phyloP scores from a whole-genome alignment of 2,888 invertebrate genomes.

The Synergus itoensis region DNA sequence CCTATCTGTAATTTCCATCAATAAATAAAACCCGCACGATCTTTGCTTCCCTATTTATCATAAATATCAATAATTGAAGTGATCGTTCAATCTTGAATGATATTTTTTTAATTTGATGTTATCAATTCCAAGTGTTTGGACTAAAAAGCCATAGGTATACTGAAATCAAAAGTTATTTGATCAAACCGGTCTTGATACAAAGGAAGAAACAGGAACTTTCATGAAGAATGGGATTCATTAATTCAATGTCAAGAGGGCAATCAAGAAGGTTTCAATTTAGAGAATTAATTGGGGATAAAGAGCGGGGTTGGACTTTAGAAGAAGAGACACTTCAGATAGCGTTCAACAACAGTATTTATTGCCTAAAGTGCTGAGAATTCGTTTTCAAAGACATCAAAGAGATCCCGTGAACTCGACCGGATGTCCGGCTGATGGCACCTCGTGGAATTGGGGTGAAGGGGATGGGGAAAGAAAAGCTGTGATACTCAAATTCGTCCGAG shows the following conservation, averaged over 20 bases:
- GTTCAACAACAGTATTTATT: conserved; percentile 72
- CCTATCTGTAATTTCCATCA: not conserved
- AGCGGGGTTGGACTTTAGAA: conserved; percentile 11
- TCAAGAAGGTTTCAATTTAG: conserved; percentile 37
- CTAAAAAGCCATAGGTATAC: not conserved
- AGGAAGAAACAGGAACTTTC: not conserved
- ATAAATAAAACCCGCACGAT: not conserved
- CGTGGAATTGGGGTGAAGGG: conserved; percentile 41
- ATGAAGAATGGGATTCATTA: conserved; percentile 20
- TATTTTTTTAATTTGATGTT: too few species aligned
- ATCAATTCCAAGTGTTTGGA: too few species aligned
- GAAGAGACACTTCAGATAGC: conserved; percentile 40
- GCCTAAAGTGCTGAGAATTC: conserved; percentile 67
- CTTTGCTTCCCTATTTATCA: not conserved
- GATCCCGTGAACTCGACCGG: conserved; percentile 62
- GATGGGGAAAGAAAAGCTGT: conserved; percentile 48
- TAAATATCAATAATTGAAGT: not conserved
- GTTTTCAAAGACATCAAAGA: conserved; percentile 71
- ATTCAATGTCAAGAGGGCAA: conserved; percentile 33
- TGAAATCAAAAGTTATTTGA: not conserved
- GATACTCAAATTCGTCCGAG: conserved; percentile 49
- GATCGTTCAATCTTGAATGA: not conserved
- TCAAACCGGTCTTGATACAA: not conserved
- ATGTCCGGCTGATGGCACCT: conserved; percentile 67
- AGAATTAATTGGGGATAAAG: conserved; percentile 40